These are phyloP conservation scores for Uropsilus gracilis DNA, from an alignment of 2,113 vertebrate species.

Conservation along the genomic window DNA sequence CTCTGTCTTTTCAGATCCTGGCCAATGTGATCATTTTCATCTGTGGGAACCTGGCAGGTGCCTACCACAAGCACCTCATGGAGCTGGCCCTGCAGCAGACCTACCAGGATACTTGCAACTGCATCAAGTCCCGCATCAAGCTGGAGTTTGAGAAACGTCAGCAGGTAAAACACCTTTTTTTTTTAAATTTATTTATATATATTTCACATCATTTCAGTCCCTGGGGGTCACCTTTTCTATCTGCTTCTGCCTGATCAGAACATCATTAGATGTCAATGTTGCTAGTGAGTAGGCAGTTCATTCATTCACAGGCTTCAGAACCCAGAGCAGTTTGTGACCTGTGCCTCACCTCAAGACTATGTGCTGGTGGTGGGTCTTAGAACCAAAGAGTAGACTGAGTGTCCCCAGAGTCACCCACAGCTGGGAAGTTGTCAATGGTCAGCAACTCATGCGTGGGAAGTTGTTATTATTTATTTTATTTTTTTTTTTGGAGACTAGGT, in stretches of 20 bases:
- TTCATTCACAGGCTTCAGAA: too few species aligned
- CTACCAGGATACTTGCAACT: conserved; percentile 97
- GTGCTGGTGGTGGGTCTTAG: neutral
- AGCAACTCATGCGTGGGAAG: neutral
- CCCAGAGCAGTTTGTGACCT: accelerated
- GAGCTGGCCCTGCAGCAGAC: conserved; percentile 96
- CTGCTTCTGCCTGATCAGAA: conserved; percentile 21
- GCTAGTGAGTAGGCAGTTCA: too few species aligned
- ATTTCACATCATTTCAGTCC: too few species aligned
- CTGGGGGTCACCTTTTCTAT: neutral
- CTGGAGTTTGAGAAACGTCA: conserved; percentile 98
- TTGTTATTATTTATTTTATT: too few species aligned
- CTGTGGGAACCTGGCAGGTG: conserved; percentile 97
- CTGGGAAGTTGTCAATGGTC: accelerated
- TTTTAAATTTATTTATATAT: too few species aligned
- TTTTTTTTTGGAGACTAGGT: too few species aligned
- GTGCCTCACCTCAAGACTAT: accelerated
- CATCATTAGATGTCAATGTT: too few species aligned
- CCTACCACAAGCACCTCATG: conserved; percentile 98
- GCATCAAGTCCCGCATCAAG: conserved; percentile 98
- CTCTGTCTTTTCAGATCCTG: conserved; percentile 88
- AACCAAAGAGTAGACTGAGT: too few species aligned
- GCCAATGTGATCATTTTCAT: conserved; percentile 97
- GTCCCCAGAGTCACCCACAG: neutral
- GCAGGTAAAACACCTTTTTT: too few species aligned